These are phyloP conservation scores for Polypterus bichir DNA, from an alignment of 2,113 vertebrate species.

Conservation along the genomic window DNA sequence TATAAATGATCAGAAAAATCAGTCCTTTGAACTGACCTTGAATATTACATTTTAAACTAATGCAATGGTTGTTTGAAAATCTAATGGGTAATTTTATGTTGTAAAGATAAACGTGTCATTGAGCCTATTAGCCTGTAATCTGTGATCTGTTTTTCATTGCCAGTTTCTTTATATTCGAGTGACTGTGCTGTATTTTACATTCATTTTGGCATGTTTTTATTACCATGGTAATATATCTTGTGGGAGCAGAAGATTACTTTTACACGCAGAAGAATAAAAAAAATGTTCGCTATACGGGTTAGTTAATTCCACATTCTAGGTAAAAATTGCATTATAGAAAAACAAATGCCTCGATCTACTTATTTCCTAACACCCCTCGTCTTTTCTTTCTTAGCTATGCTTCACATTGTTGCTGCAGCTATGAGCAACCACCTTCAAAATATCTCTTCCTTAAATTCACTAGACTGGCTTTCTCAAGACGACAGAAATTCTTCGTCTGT, in stretches of 20 bases:
- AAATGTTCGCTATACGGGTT: no score
- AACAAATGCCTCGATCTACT: not conserved
- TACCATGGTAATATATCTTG: not conserved
- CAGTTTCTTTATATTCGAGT: conserved; percentile 12
- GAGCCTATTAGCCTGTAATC: not conserved
- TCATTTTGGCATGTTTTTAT: conserved; percentile 6
- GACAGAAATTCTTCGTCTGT: conserved; percentile 32
- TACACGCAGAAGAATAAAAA: no score
- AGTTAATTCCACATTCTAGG: no score
- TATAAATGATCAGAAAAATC: not conserved
- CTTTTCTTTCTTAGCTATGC: conserved; percentile 48
- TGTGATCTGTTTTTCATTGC: not conserved
- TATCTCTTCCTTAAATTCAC: conserved; percentile 37
- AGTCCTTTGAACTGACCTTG: not conserved
- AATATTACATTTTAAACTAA: not conserved
- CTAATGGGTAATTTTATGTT: not conserved
- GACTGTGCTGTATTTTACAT: not conserved
- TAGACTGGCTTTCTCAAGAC: conserved; percentile 40
- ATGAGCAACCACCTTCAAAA: conserved; percentile 33
- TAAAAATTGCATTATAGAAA: no score
- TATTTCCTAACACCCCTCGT: not conserved
- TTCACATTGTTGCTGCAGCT: conserved; percentile 52
- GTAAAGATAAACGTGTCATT: not conserved
- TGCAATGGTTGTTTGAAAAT: not conserved
- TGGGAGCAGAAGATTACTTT: no score